Percentiles rank a stretch among this genome's conserved stretches.
Evolutionary conservation across 2,888 invertebrate species (phyloP).

Genomic region (Microdon myrmicae): DNA sequence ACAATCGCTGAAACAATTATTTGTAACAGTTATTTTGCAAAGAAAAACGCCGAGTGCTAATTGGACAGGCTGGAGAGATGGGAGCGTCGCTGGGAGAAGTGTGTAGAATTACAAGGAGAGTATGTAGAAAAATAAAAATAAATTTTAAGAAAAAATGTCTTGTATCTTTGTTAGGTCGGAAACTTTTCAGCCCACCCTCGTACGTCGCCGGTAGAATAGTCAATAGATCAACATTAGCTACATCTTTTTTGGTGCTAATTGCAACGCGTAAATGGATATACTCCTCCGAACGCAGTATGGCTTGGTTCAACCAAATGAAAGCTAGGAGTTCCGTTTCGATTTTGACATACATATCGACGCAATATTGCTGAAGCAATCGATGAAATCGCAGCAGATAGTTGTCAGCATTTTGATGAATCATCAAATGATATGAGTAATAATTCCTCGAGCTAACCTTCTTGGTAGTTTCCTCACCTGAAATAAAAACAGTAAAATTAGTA

Average conservation of each 20-base stretch:
- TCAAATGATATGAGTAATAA: constrained; percentile 25
- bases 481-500: no score
- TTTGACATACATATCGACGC: constrained; percentile 60
- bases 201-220: constrained; percentile 22
- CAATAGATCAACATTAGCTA: constrained; percentile 9
- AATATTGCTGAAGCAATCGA: constrained; percentile 58
- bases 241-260: constrained; percentile 14
- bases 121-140: no score
- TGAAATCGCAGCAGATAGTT: constrained; percentile 13
- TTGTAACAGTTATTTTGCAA: no score
- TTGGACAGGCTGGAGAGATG: no score
- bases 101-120: no score
- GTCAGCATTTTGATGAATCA: constrained; percentile 35
- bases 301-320: constrained; percentile 57
- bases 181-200: constrained; percentile 26
- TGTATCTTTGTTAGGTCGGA: no score
- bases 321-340: constrained; percentile 57
- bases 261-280: constrained; percentile 60
- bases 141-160: no score
- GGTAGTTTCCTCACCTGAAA: constrained; percentile 8
- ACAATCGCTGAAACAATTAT: no score
- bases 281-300: constrained; percentile 54
- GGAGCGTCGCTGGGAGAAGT: no score
- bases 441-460: constrained; percentile 20
- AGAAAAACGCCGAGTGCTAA: no score